These are phyloP conservation scores for Anthopleura sola DNA, from an alignment of 64 coral and sea anemone genomes.

Conservation along the genomic window DNA sequence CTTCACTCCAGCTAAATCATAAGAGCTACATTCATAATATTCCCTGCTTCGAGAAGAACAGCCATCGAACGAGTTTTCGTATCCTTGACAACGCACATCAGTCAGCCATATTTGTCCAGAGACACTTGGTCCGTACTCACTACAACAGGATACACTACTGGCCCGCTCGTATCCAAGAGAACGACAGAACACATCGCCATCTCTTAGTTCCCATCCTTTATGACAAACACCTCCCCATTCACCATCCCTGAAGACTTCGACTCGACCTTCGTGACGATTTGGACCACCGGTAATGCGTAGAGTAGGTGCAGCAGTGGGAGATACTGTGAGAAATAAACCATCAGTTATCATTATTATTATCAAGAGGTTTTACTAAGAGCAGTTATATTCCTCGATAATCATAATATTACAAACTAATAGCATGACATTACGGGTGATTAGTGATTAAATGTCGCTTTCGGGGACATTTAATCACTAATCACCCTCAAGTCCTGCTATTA, in stretches of 20 bases:
- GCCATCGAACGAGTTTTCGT: constrained; percentile 1
- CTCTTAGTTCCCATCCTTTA: background rate
- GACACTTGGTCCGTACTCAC: constrained; percentile 7
- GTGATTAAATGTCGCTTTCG: no score
- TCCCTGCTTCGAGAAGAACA: constrained; percentile 2
- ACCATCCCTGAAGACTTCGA: background rate
- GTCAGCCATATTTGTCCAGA: constrained; percentile 38
- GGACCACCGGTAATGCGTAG: constrained; percentile 8
- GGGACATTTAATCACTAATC: no score
- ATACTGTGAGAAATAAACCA: background rate
- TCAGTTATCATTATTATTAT: no score
- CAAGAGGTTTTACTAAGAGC: no score
- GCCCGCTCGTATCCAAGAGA: constrained; percentile 8
- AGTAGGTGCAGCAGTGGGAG: background rate
- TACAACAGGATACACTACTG: constrained; percentile 17
- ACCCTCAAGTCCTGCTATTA: no score
- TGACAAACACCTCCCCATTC: constrained; percentile 15
- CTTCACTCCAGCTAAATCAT: constrained; percentile 19
- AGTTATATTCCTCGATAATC: no score
- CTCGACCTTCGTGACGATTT: constrained; percentile 8
- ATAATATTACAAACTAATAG: no score
- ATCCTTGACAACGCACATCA: constrained; percentile 44
- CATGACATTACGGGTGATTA: no score
- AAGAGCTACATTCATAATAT: constrained; percentile 7
- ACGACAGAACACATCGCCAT: constrained; percentile 23